A percentile compares a stretch with the other conserved stretches of the same genome.
Conservation (phyloP, 2,888 invertebrate genomes). For the Noctua janthina region DNA sequence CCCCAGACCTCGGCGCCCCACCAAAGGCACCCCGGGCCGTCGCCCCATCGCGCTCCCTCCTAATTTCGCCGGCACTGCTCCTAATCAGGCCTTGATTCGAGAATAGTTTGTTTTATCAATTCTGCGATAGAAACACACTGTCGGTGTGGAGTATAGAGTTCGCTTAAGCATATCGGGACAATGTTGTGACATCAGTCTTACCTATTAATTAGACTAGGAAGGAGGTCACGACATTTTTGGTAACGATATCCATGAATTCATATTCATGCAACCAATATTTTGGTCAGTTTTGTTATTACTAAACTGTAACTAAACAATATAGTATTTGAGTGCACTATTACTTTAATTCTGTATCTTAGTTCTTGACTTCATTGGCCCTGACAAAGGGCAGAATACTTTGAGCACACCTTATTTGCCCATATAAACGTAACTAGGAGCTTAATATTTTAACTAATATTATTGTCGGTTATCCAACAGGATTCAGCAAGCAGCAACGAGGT, state of each 20-base stretch:
- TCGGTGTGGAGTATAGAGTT: background rate
- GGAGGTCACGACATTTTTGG: background rate
- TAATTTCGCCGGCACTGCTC: too few species aligned
- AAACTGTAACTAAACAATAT: background rate
- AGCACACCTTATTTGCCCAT: background rate
- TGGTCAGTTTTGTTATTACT: background rate
- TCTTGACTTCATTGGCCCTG: background rate
- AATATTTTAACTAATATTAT: background rate
- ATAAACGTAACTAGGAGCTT: background rate
- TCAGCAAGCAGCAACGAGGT: slow-evolving; percentile 64
- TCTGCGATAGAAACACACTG: background rate
- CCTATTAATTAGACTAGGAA: background rate
- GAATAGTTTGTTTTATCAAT: background rate
- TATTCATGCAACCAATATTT: background rate
- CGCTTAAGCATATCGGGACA: background rate
- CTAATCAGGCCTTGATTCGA: background rate
- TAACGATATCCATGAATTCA: background rate
- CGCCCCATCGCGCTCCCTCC: too few species aligned
- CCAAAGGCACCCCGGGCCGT: too few species aligned
- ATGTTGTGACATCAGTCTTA: background rate
- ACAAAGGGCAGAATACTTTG: background rate
- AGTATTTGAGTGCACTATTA: background rate
- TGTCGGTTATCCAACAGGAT: slow-evolving; percentile 17
- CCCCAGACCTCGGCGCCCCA: too few species aligned
- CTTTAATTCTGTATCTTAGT: background rate